A percentile compares a stretch with the other conserved stretches of the same genome.
Evolutionary conservation across 2,888 invertebrate species (phyloP).

Genomic region (Deroplatys truncata): DNA sequence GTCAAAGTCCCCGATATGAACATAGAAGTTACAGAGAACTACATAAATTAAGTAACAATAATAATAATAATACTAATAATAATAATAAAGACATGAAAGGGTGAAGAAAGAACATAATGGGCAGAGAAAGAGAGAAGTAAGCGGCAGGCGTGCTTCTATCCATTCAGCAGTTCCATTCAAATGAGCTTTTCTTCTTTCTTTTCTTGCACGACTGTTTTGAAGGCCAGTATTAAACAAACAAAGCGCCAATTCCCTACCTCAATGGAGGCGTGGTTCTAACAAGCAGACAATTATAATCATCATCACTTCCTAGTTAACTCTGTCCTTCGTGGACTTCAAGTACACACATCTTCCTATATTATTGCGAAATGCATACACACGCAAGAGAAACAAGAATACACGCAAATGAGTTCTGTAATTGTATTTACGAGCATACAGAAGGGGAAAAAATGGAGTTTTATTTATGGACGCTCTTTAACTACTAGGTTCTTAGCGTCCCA

Average conservation of each 20-base stretch:
- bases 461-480: too few relatives aligned
- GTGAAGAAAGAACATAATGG: background rate
- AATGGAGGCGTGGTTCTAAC: background rate
- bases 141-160: background rate
- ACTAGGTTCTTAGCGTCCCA: too few relatives aligned
- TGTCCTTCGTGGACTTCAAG: background rate
- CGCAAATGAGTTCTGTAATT: too few relatives aligned
- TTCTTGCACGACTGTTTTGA: too few relatives aligned
- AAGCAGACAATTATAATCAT: background rate
- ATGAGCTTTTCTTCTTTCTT: background rate
- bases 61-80: background rate
- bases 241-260: background rate
- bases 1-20: too few relatives aligned
- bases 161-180: background rate
- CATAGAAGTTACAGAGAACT: too few relatives aligned
- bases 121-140: background rate
- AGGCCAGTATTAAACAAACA: background rate
- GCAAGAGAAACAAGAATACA: too few relatives aligned
- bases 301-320: background rate
- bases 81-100: background rate
- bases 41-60: too few relatives aligned
- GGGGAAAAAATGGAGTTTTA: too few relatives aligned
- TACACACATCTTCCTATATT: too few relatives aligned
- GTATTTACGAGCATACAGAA: too few relatives aligned
- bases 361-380: too few relatives aligned